phyloP scores from a whole-genome alignment of 2,113 vertebrate genomes.

The Ageneiosus marmoratus region DNA sequence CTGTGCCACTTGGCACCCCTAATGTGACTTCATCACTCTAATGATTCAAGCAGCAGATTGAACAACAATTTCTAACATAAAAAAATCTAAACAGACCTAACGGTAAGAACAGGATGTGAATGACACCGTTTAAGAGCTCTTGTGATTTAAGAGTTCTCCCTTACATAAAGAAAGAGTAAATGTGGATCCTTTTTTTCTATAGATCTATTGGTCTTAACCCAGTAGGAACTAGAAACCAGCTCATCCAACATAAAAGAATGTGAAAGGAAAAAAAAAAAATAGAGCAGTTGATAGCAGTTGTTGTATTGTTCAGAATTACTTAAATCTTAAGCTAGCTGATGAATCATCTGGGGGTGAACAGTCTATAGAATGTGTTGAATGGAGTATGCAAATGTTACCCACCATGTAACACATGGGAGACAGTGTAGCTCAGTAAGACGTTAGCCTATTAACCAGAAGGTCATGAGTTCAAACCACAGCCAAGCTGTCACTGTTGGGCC shows the following conservation, averaged over 20 bases:
- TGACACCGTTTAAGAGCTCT: not conserved
- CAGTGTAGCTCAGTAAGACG: too few species aligned
- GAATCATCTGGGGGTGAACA: too few species aligned
- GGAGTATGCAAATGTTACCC: not conserved
- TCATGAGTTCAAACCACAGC: too few species aligned
- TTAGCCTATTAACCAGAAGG: too few species aligned
- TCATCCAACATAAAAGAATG: not conserved
- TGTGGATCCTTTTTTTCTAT: not conserved
- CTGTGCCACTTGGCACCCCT: not conserved
- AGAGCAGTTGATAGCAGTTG: not conserved
- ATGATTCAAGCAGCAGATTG: not conserved
- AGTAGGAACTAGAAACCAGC: not conserved
- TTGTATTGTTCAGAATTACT: not conserved
- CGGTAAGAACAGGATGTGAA: not conserved
- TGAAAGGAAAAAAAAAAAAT: not conserved
- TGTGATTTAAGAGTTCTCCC: not conserved
- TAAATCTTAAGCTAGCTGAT: not conserved
- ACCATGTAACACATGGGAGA: too few species aligned
- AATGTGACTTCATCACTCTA: not conserved
- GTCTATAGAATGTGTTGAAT: not conserved
- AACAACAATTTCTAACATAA: not conserved
- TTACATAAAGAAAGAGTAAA: not conserved
- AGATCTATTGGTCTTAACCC: not conserved
- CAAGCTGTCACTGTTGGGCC: too few species aligned
- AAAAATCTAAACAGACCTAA: not conserved